Evolutionary conservation across 2,888 invertebrate species (phyloP).

Genomic region (Plusia festucae): DNA sequence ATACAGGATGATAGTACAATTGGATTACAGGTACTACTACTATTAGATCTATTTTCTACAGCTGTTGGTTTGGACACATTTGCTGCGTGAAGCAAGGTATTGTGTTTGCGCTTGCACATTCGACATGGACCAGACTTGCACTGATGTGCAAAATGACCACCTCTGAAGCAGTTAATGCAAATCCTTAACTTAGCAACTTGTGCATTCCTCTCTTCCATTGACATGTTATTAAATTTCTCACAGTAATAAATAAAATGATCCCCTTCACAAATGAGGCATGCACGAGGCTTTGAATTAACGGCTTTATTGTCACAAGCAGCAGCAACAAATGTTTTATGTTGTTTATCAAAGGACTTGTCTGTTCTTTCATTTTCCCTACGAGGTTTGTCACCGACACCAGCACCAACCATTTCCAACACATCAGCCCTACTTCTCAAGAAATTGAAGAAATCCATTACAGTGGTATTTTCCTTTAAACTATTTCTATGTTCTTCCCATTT

Average conservation of each 20-base stretch:
- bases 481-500: slow-evolving; percentile 17
- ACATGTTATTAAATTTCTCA: slow-evolving; percentile 3
- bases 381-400: too few relatives aligned
- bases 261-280: slow-evolving; percentile 1
- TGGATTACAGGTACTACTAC: too few relatives aligned
- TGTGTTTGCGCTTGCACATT: too few relatives aligned
- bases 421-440: slow-evolving; percentile 2
- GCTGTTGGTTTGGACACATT: too few relatives aligned
- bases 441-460: background rate
- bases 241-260: slow-evolving; percentile 11
- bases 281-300: background rate
- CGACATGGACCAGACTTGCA: too few relatives aligned
- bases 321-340: slow-evolving; percentile 2
- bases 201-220: background rate
- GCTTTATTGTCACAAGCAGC: too few relatives aligned
- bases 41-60: too few relatives aligned
- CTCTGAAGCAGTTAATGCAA: slow-evolving; percentile 2
- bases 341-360: background rate
- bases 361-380: background rate
- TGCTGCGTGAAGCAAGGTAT: too few relatives aligned
- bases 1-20: too few relatives aligned
- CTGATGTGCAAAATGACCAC: background rate
- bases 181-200: background rate
- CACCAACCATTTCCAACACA: background rate
- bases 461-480: background rate